Evolutionary conservation across 2,113 vertebrate species (phyloP), one percentile per base, ranked within the genome.

Genomic region (Epinephelus lanceolatus): DNA sequence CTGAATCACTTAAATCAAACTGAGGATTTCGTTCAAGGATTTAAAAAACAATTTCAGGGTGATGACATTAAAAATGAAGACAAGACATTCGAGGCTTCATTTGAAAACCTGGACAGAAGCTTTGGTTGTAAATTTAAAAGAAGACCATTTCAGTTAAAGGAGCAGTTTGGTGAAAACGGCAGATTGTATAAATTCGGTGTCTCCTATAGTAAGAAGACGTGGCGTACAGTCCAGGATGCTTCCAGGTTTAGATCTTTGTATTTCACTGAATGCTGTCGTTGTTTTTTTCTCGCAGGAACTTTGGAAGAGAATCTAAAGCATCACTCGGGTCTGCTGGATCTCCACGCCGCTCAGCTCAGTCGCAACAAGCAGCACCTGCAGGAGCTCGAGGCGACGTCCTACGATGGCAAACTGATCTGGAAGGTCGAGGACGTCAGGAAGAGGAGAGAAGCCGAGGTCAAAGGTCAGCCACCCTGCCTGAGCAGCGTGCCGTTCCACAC

Each of bases 361-460:
- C 55, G 17, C 6, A 86, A 88, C 45, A 18, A 74, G 60, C 68
- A 69, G 65, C 88, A 51, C 52, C 88, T 89, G 65, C 56, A 78
- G 55, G 95, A 97, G 79, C 94, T 99, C 5, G 97, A 97, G 90
- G 94, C 94, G 0, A 96, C 96, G 0, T 96, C 97, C 62, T 97
- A 96, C 52, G 96, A 95, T 0, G 97, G 97, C 5, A 97, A 96
- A 86, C 94, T 98, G 72, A 97, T 99, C 86, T 99, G 97, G 97
- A 99, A 99, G 92, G 96, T 98, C 89, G 94, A 95, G 0, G 96
- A 97, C 87, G 98, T 97, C 83, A 93, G 83, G 80, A 87, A 84
- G 84, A 96, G 89, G 91, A 96, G 96, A 53, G 95, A 94, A 23
- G 95, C 96, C 1, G 97, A 96, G 0, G 78, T 89, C 66, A 94